Conservation (phyloP, 2,113 vertebrate genomes). For the Onychostoma macrolepis region DNA sequence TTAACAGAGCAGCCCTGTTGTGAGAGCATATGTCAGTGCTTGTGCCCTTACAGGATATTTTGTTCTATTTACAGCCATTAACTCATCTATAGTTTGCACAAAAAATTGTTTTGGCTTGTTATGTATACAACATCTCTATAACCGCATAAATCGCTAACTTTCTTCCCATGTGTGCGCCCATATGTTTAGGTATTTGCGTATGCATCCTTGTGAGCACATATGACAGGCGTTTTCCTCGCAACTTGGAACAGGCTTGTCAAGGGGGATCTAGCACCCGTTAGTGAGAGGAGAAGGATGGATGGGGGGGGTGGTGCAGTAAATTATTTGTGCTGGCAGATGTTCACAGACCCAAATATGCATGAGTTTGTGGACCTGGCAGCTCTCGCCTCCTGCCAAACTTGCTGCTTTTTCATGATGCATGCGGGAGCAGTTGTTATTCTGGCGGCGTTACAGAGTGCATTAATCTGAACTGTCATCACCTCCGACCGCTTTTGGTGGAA, state of each 20-base stretch:
- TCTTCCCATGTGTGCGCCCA: conserved; percentile 9
- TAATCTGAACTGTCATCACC: conserved; percentile 74
- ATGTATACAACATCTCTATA: background rate
- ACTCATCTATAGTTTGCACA: background rate
- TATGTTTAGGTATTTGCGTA: conserved; percentile 19
- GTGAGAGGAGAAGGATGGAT: conserved; percentile 67
- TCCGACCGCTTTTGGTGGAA: conserved; percentile 67
- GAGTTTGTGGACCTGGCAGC: conserved; percentile 81
- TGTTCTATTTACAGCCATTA: conserved; percentile 10
- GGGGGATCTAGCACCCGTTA: conserved; percentile 74
- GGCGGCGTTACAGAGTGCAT: conserved; percentile 73
- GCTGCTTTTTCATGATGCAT: conserved; percentile 74
- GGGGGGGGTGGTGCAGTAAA: conserved; percentile 66
- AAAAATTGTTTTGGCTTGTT: background rate
- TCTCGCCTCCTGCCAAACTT: conserved; percentile 69
- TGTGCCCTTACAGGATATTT: background rate
- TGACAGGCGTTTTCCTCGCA: conserved; percentile 61
- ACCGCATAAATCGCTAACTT: background rate
- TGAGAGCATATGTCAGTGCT: conserved; percentile 16
- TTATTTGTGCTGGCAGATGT: conserved; percentile 84
- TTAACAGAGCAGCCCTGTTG: conserved; percentile 62
- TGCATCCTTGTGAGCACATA: background rate
- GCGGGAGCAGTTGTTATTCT: conserved; percentile 71
- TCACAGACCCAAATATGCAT: conserved; percentile 86
- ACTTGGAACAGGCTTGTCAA: conserved; percentile 75